Base-by-base conservation (phyloP, 2,797 vertebrate genomes). In the Labroides dimidiatus region DNA sequence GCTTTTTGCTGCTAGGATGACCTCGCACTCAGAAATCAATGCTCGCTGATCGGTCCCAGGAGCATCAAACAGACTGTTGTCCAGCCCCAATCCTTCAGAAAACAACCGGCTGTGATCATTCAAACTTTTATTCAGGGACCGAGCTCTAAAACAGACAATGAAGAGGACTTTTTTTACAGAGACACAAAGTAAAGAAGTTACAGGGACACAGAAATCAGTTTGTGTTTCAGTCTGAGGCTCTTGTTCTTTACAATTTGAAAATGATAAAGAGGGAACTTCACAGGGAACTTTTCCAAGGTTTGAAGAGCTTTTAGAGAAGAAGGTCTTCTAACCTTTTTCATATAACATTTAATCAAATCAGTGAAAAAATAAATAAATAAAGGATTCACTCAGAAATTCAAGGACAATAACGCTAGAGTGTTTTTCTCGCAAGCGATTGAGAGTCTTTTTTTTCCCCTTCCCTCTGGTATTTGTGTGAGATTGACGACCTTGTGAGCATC, bases 401-500 rank as follows among this genome's bases (percentile, higher is more conserved):
- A 84, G 77, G 77, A 72, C 62, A 48, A 49, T 50, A 12, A 1
- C 17, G 23, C 16, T 10, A 2, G 21, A 45, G 39, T 39, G 20
- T 45, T 63, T 76, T 67, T 47, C 59, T 10, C 19, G 10, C 8
- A 19, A 21, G 4, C n/a, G 4, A 19, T 16, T 41, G n/a, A 51
- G 19, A 14, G 42, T 27, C 33, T 63, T 24, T 64, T 52, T 17
- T 56, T 14, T 27, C 14, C 2, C 1, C 51, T 56, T 51, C 63
- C 36, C 33, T 72, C 33, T 54, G 47, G 68, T 60, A 64, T 72
- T 53, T 67, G 53, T 66, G 50, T 80, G 54, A 64, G 73, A 87
- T 78, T 82, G 81, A 72, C 60, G 69, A 76, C 78, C 84, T 84
- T 82, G 85, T 64, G 43, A 60, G 69, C 72, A 75, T 85, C 69